Base-by-base conservation (phyloP, 1,140 invertebrate species). In the Temnothorax longispinosus region DNA sequence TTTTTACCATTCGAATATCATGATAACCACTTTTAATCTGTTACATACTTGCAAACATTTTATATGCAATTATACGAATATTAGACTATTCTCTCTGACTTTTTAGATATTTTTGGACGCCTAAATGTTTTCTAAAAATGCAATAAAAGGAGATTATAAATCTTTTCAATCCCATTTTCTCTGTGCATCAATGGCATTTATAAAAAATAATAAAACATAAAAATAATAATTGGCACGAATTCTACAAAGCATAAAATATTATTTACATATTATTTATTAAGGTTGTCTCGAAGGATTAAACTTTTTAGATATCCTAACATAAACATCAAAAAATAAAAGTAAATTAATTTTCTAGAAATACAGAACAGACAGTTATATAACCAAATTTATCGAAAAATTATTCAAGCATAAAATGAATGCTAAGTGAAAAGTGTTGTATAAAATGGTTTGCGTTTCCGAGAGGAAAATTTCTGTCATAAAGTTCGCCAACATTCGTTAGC, bases 181-280 rank as follows among this genome's bases (percentile, higher is more conserved):
- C 35, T 60, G n/a, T 35, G 5, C 21, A 50, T 58, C 47, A 8
- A 13, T 27, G 8, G 5, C 3, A 41, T 47, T 54, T 47, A 41
- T 11, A 38, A 52, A 54, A 44, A 38, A 52, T 54, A 44, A 56
- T 38, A 38, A 89, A 89, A 80, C 58, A 50, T 69, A 62, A 50
- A 78, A 89, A 67, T 69, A 72, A 67, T 86, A 89, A 89, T 86
- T 89, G 69, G 54, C 69, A 86, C 13, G 8, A 62, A 58, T 85
- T 58, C 67, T 69, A 27, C 41, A 35, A 41, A 38, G 10, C 32
- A 38, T 41, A 18, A 62, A n/a, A 27, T 58, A 21, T 27, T 27
- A 27, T 27, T 27, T 6, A 82, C 60, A 62, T 35, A 58, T 71
- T 50, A 41, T 82, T 82, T 71, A 44, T 77, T 47, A 21, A 32